These are phyloP conservation scores for Jaculus jaculus DNA, from an alignment of 2,113 vertebrate species.

Conservation along the genomic window DNA sequence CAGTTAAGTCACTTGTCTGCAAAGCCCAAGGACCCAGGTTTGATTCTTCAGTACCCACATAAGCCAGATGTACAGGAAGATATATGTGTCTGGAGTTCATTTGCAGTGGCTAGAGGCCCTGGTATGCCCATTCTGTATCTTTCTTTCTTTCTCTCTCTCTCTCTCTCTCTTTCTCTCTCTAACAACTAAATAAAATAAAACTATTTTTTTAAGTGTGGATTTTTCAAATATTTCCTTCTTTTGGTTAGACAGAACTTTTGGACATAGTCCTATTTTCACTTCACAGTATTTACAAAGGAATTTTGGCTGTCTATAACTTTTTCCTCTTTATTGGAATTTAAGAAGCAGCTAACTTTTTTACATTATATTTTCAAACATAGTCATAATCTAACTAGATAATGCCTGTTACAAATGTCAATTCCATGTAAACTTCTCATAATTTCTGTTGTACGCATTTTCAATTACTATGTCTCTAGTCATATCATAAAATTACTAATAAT, in stretches of 20 bases:
- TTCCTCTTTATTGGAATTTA: not conserved
- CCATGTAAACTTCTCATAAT: not conserved
- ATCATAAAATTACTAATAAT: conserved; percentile 2
- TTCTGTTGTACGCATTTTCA: not conserved
- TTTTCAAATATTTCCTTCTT: not conserved
- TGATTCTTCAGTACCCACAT: no score
- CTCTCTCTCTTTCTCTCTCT: no score
- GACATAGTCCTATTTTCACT: not conserved
- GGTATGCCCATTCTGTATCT: no score
- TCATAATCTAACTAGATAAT: not conserved
- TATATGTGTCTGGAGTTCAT: no score
- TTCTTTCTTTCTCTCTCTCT: no score
- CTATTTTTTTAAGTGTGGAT: not conserved
- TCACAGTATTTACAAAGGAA: not conserved
- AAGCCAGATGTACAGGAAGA: no score
- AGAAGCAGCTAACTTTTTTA: not conserved
- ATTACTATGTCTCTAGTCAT: not conserved
- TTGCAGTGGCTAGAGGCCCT: no score
- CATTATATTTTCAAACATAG: not conserved
- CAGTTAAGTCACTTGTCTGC: no score
- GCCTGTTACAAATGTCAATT: not conserved
- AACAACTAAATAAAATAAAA: no score
- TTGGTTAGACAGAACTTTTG: not conserved
- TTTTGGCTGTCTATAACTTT: not conserved
- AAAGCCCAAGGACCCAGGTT: no score